Evolutionary conservation across 2,113 vertebrate species (phyloP).

Genomic region (Cyanistes caeruleus): DNA sequence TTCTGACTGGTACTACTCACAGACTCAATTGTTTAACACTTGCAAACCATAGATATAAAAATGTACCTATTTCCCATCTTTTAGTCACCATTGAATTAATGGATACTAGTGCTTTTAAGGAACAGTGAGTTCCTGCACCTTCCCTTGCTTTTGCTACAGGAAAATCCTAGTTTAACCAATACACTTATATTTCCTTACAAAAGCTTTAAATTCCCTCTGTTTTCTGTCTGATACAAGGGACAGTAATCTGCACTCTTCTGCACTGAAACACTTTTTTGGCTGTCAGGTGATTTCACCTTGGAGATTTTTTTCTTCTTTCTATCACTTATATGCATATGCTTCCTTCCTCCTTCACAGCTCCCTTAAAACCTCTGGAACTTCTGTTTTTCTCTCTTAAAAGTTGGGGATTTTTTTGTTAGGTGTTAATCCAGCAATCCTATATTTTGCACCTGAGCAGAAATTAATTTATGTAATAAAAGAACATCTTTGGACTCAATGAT

Average conservation of each 20-base stretch:
- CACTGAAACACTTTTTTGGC: background rate
- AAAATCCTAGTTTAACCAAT: background rate
- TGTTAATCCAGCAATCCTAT: background rate
- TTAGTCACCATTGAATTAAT: background rate
- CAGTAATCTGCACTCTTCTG: background rate
- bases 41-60: background rate
- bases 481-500: background rate
- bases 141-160: background rate
- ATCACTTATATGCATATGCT: background rate
- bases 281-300: background rate
- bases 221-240: background rate
- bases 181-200: background rate
- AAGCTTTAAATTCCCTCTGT: background rate
- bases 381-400: background rate
- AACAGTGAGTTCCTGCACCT: background rate
- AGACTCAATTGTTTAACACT: background rate
- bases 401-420: fast-evolving
- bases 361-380: background rate
- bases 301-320: background rate
- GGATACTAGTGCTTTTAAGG: background rate
- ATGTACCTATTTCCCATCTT: background rate
- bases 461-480: background rate
- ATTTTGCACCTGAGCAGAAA: background rate
- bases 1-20: background rate
- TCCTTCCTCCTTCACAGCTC: background rate